A percentile compares a stretch with the other conserved stretches of the same genome.
Evolutionary conservation across 2,888 invertebrate genomes (phyloP).

Genomic region (Sclerodermus sp.): DNA sequence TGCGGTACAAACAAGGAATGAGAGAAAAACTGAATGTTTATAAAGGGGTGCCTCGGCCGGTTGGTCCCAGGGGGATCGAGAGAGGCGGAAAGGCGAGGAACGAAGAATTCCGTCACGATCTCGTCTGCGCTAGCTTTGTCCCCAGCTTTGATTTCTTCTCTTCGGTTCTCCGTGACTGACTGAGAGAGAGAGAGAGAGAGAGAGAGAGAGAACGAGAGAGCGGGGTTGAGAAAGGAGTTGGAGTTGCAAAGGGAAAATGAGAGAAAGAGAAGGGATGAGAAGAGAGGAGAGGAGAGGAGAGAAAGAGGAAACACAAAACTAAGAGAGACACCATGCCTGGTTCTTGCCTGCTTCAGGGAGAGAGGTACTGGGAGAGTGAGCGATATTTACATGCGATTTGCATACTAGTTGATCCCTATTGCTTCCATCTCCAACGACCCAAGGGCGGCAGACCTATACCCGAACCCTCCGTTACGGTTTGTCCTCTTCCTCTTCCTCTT

Average conservation of each 20-base stretch:
- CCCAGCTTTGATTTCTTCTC: slow-evolving; percentile 55
- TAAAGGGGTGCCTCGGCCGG: slow-evolving; percentile 2
- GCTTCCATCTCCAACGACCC: slow-evolving; percentile 57
- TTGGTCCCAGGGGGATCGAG: slow-evolving; percentile 19
- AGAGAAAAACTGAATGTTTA: slow-evolving; percentile 12
- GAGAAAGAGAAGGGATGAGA: slow-evolving; percentile 25
- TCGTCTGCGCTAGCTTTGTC: slow-evolving; percentile 50
- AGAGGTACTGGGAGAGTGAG: slow-evolving; percentile 49
- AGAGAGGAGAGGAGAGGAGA: slow-evolving; percentile 31
- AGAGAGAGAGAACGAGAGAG: slow-evolving; percentile 17
- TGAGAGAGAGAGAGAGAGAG: slow-evolving; percentile 17
- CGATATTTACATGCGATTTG: slow-evolving; percentile 59
- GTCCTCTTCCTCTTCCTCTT: slow-evolving; percentile 18
- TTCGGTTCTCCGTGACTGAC: slow-evolving; percentile 28
- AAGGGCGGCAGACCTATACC: slow-evolving; percentile 47
- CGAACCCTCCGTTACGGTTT: slow-evolving; percentile 43
- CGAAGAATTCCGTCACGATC: slow-evolving; percentile 44
- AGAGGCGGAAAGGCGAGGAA: too few species aligned
- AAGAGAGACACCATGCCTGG: too few species aligned
- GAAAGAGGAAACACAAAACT: too few species aligned
- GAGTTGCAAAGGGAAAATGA: slow-evolving; percentile 14
- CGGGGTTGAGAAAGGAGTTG: slow-evolving; percentile 21
- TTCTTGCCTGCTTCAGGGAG: slow-evolving; percentile 26
- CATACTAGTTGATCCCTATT: slow-evolving; percentile 60
- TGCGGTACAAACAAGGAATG: not conserved